A percentile compares a stretch with the other conserved stretches of the same genome.
Evolutionary conservation across 2,113 vertebrate species (phyloP).

Genomic region (Oriolus oriolus): DNA sequence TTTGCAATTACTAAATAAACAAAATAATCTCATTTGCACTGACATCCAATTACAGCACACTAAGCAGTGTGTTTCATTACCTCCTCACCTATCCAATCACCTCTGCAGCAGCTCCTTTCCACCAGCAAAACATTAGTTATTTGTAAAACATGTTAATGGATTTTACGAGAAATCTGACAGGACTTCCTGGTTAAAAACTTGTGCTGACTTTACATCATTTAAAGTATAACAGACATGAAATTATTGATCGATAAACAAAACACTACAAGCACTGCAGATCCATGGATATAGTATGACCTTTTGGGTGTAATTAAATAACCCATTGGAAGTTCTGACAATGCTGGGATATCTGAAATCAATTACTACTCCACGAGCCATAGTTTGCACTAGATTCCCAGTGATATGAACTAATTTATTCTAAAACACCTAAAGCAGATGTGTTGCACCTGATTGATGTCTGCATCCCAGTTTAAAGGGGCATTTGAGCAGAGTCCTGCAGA

Average conservation of each 20-base stretch:
- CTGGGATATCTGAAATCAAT: not conserved
- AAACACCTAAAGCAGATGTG: not conserved
- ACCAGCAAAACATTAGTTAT: not conserved
- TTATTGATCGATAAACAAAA: constrained; percentile 20
- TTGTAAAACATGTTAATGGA: not conserved
- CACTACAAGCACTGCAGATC: not conserved
- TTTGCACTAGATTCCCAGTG: not conserved
- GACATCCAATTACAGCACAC: constrained; percentile 59
- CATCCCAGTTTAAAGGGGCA: not conserved
- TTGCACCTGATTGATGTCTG: not conserved
- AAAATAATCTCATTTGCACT: constrained; percentile 68
- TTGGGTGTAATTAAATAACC: constrained; percentile 20
- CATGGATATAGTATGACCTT: not conserved
- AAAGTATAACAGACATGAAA: not conserved
- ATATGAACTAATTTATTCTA: not conserved
- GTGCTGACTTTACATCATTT: not conserved
- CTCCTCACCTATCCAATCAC: constrained; percentile 48
- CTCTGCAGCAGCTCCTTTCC: not conserved
- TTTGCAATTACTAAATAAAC: constrained; percentile 67
- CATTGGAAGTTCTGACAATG: not conserved
- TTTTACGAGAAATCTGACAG: not conserved
- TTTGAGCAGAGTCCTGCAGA: not conserved
- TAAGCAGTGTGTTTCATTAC: constrained; percentile 58
- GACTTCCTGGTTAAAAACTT: not conserved
- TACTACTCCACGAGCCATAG: not conserved